Conservation (phyloP, 2,888 invertebrate genomes). For the Axea sp. region DNA sequence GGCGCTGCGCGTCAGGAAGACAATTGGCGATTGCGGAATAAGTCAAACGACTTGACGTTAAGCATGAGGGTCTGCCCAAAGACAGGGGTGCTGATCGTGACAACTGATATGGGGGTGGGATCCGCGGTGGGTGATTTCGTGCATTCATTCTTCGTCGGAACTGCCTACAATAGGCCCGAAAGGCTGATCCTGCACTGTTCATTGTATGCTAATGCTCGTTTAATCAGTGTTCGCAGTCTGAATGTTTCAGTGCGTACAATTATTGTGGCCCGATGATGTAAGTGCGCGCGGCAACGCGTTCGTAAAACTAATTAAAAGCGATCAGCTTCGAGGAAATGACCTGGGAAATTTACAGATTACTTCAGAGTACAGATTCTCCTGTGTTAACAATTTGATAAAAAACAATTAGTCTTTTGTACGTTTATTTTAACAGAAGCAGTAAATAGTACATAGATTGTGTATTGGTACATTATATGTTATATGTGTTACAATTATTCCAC, state of each 20-base stretch:
- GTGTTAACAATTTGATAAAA: slow-evolving; percentile 31
- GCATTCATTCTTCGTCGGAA: slow-evolving; percentile 58
- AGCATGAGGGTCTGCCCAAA: slow-evolving; percentile 63
- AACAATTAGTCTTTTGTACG: slow-evolving; percentile 42
- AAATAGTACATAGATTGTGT: too few species aligned
- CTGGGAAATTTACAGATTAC: slow-evolving; percentile 47
- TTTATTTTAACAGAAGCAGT: background rate
- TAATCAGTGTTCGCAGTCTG: slow-evolving; percentile 68
- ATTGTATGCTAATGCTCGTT: slow-evolving; percentile 67
- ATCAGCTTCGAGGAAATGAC: slow-evolving; percentile 57
- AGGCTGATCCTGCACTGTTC: slow-evolving; percentile 66
- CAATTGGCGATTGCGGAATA: slow-evolving; percentile 80
- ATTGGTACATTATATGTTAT: too few species aligned
- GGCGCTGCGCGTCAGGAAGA: slow-evolving; percentile 75
- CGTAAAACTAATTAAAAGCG: slow-evolving; percentile 68
- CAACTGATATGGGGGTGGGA: slow-evolving; percentile 75
- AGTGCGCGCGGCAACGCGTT: slow-evolving; percentile 58
- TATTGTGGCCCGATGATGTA: slow-evolving; percentile 61
- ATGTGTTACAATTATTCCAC: too few species aligned
- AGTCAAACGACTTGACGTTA: slow-evolving; percentile 76
- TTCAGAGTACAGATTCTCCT: slow-evolving; percentile 25
- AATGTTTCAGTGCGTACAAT: slow-evolving; percentile 64
- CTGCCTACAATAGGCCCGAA: slow-evolving; percentile 64
- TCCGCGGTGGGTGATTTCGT: slow-evolving; percentile 72
- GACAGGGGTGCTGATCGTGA: slow-evolving; percentile 71